Percentiles rank a stretch among this genome's conserved stretches.
These are phyloP conservation scores for Clistopyga incitator DNA, from an alignment of 2,888 invertebrate genomes.

Conservation along the genomic window DNA sequence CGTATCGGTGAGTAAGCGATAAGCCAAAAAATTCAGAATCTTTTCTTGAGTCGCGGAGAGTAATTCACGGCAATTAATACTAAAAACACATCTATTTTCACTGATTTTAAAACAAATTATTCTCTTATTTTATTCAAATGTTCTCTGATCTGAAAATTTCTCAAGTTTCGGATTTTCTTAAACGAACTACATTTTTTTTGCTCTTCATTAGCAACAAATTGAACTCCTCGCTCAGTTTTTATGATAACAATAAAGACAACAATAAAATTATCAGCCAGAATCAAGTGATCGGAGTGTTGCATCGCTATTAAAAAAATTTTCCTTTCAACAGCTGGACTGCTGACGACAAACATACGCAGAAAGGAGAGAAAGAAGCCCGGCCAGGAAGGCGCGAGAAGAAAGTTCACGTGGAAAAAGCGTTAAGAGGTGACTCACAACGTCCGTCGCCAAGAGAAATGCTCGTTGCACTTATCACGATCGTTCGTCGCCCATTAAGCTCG, in stretches of 20 bases:
- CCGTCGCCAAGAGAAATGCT: slow-evolving; percentile 30
- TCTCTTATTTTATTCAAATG: too few relatives aligned
- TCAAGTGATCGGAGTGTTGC: slow-evolving; percentile 1
- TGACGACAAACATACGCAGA: slow-evolving; percentile 89
- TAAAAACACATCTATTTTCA: too few relatives aligned
- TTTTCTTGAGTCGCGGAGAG: too few relatives aligned
- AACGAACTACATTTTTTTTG: not conserved
- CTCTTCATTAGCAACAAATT: not conserved
- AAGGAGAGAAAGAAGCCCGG: slow-evolving; percentile 97
- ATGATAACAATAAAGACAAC: slow-evolving; percentile 5
- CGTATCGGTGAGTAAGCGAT: slow-evolving; percentile 89
- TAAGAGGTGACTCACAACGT: slow-evolving; percentile 83
- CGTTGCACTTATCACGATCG: slow-evolving; percentile 55
- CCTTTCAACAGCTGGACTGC: slow-evolving; percentile 89
- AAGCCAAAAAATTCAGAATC: too few relatives aligned
- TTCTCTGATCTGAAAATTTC: not conserved
- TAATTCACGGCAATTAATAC: too few relatives aligned
- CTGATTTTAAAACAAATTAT: too few relatives aligned
- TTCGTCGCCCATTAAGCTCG: slow-evolving; percentile 34
- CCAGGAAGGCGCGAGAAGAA: slow-evolving; percentile 94
- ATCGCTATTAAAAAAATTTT: slow-evolving; percentile 35
- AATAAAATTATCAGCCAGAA: not conserved
- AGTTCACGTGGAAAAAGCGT: slow-evolving; percentile 96
- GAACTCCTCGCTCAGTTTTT: not conserved
- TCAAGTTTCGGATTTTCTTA: not conserved